phyloP scores from a whole-genome alignment of 2,888 invertebrate species.

The Melangyna quadrimaculata region DNA sequence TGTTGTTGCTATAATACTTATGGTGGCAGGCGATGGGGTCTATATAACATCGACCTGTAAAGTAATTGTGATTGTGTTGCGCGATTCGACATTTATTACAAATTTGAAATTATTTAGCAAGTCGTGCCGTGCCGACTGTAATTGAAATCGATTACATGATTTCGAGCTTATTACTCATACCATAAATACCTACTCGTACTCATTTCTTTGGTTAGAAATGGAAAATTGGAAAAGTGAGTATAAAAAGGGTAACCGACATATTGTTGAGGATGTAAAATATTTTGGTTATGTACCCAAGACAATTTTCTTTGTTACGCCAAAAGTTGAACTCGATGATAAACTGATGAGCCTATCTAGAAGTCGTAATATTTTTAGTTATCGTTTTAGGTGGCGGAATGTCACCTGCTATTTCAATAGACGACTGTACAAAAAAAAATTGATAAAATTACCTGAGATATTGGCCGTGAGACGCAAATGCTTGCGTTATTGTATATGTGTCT shows the following conservation, averaged over 20 bases:
- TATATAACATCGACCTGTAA: background rate
- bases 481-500: no score
- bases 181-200: no score
- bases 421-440: no score
- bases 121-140: constrained; percentile 75
- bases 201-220: background rate
- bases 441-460: no score
- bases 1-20: background rate
- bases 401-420: no score
- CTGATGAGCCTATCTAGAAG: no score
- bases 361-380: no score
- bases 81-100: constrained; percentile 68
- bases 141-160: constrained; percentile 75
- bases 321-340: no score
- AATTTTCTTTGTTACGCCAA: no score
- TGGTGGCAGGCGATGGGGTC: background rate
- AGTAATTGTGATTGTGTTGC: constrained; percentile 71
- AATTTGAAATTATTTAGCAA: constrained; percentile 71
- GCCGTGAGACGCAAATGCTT: no score
- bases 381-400: no score
- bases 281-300: no score
- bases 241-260: background rate
- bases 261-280: background rate
- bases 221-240: background rate
- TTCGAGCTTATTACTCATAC: constrained; percentile 41